Base-by-base conservation (phyloP, 2,888 invertebrate genomes). In the Macrosoma leucophasiata region DNA sequence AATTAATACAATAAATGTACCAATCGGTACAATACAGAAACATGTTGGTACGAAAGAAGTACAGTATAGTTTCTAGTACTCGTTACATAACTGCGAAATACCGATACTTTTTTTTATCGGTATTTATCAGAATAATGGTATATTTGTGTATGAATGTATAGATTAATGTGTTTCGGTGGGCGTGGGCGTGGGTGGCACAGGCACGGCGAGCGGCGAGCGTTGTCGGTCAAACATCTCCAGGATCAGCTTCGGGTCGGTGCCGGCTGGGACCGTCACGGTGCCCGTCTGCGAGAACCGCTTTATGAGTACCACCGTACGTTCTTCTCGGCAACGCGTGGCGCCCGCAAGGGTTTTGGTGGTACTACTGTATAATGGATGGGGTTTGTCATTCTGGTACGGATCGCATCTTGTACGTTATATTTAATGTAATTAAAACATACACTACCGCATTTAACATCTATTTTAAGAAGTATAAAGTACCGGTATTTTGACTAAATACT, bases 161-260 rank as follows among this genome's bases (percentile, higher is more conserved):
- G 20, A 11, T 36, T 57, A 63, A 49, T 69, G 59, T 20, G 67
- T 57, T 29, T 71, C 69, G 34, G 70, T 54, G 48, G 67, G 56
- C 25, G 48, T 52, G 35, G 58, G 57, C 35, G 64, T 52, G 18
- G 77, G 71, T 34, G 78, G 74, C 39, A 75, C 67, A 34, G 85
- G 84, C 36, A 73, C 76, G 49, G 64, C 34, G 38, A 85, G 74
- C 31, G 84, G 81, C 37, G 73, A 58, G 24, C 85, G 71, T 44
- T 79, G 82, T 10, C 84, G 75, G 71, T 85, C 85, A 75, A 84
- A 85, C 84, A 85, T 84, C 75, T 84, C 84, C 49, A 85, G 74
- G 54, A 85, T 85, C 55, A 82, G 76, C 71, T 85, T 85, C 54
- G 85, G 85, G 64, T 85, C 85, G 36, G 84, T 85, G 45, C 85